Conservation (phyloP, 2,888 invertebrate species). For the Nomada lathburiana region DNA sequence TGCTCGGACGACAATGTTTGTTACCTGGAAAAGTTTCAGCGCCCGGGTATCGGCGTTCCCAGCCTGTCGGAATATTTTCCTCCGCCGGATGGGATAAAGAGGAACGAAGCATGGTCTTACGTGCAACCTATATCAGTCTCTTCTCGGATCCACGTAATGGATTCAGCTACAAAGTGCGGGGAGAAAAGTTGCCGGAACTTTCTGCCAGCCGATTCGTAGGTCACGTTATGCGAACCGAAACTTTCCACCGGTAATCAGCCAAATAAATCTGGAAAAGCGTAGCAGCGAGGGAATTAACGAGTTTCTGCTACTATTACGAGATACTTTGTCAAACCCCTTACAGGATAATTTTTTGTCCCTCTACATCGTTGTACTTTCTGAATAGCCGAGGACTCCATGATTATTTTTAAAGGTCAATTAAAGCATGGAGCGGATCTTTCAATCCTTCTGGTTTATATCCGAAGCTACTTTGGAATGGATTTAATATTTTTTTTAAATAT, state of each 20-base stretch:
- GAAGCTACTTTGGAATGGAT: no score
- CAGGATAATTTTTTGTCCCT: background rate
- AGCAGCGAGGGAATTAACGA: constrained; percentile 9
- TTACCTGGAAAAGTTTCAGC: constrained; percentile 54
- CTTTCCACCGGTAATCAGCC: constrained; percentile 50
- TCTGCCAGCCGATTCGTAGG: constrained; percentile 31
- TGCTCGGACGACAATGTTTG: constrained; percentile 45
- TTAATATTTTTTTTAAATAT: no score
- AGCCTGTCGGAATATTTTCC: constrained; percentile 36
- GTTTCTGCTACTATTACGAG: background rate
- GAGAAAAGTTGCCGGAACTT: constrained; percentile 46
- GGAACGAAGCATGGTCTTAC: constrained; percentile 28
- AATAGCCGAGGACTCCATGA: background rate
- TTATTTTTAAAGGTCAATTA: no score
- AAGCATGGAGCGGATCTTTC: no score
- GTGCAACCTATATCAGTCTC: constrained; percentile 48
- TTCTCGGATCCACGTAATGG: constrained; percentile 54
- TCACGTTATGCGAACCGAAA: constrained; percentile 44
- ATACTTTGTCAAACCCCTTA: background rate
- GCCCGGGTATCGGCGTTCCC: constrained; percentile 12
- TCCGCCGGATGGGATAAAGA: constrained; percentile 21
- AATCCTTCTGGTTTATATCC: no score
- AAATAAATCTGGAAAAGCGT: constrained; percentile 53
- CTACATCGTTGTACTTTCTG: background rate
- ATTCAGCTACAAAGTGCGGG: constrained; percentile 48